phyloP scores from a whole-genome alignment of 1,140 invertebrate genomes.

The Bacillus rossius region DNA sequence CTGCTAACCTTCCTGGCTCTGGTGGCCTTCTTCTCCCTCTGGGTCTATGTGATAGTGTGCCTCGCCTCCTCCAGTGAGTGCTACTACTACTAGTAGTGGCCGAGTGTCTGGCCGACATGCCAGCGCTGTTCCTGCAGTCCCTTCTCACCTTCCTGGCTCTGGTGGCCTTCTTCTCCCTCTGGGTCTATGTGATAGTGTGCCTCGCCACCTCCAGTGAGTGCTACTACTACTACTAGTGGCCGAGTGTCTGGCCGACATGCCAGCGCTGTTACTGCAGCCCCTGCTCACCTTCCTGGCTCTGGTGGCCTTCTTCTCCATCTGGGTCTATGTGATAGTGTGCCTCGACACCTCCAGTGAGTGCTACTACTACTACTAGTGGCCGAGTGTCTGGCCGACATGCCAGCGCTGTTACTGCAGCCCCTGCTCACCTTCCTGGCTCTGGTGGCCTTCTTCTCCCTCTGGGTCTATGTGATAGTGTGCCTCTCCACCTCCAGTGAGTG shows the following conservation, averaged over 20 bases:
- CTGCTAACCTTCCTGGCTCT: constrained; percentile 77
- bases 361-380: too few species aligned
- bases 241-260: too few species aligned
- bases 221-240: too few species aligned
- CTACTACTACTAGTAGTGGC: too few species aligned
- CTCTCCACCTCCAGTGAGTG: constrained; percentile 64
- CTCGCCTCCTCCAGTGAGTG: constrained; percentile 64
- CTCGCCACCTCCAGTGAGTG: constrained; percentile 64
- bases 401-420: constrained; percentile 82
- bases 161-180: constrained; percentile 74
- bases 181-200: constrained; percentile 71
- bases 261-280: constrained; percentile 82
- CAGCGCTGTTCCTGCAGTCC: constrained; percentile 82
- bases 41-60: constrained; percentile 71
- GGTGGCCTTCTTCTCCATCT: constrained; percentile 74
- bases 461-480: constrained; percentile 71
- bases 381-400: too few species aligned
- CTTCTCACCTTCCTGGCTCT: constrained; percentile 77
- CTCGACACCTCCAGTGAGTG: constrained; percentile 64
- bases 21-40: constrained; percentile 74
- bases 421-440: constrained; percentile 77
- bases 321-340: constrained; percentile 71
- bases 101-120: too few species aligned
- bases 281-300: constrained; percentile 77
- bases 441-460: constrained; percentile 74